phyloP scores from a whole-genome alignment of 2,113 vertebrate genomes.

The Xiphophorus maculatus region DNA sequence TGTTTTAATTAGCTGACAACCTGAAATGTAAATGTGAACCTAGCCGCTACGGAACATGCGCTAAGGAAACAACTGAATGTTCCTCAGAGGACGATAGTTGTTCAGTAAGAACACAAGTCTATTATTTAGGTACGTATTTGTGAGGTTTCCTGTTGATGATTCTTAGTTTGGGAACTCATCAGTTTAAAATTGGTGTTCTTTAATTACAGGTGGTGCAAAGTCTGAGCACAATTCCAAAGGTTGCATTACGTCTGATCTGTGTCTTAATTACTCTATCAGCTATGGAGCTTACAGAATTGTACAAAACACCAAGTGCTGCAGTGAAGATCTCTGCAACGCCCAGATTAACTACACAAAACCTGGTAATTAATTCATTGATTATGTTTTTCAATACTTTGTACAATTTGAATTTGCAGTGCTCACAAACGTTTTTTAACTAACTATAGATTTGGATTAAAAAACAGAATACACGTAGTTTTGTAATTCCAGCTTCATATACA shows the following conservation, averaged over 20 bases:
- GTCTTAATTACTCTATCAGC: conserved; percentile 16
- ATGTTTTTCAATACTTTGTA: not conserved
- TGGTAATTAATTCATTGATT: conserved; percentile 19
- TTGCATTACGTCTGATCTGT: conserved; percentile 21
- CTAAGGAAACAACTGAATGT: conserved; percentile 3
- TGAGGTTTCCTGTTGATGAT: not conserved
- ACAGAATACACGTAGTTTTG: no score
- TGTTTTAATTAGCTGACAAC: not conserved
- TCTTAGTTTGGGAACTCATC: not conserved
- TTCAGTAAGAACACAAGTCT: accelerated
- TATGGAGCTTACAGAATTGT: not conserved
- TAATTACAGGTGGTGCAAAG: conserved; percentile 1
- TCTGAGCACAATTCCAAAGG: accelerated
- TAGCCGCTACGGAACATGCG: not conserved
- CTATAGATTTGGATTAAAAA: no score
- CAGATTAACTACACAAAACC: not conserved
- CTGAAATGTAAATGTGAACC: conserved; percentile 4
- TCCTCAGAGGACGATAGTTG: not conserved
- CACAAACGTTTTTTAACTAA: no score
- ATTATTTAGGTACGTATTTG: conserved; percentile 21
- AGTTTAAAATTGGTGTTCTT: not conserved
- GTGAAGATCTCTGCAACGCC: conserved; percentile 43
- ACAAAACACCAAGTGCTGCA: conserved; percentile 46
- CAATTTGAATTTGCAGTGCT: no score
- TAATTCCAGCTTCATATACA: no score